phyloP scores from a whole-genome alignment of 35 echinoderm and acorn worm genomes.

The Apostichopus japonicus region DNA sequence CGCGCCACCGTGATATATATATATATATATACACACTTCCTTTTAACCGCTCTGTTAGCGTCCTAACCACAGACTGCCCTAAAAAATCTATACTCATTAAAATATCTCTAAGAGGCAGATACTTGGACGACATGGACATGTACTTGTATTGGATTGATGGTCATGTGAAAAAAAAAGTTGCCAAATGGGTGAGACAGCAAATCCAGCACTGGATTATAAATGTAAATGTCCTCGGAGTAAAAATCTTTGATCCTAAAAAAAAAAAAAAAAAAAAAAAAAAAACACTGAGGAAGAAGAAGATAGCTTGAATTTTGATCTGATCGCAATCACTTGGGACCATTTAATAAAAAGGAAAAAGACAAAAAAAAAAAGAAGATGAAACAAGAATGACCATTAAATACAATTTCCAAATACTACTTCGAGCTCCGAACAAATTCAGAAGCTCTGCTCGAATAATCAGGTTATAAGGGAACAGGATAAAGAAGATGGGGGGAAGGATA shows the following conservation, averaged over 20 bases:
- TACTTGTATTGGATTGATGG: neutral
- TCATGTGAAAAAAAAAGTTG: neutral
- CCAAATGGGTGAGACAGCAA: no score
- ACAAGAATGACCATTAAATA: neutral
- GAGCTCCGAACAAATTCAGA: neutral
- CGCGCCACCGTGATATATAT: no score
- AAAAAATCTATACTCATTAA: constrained; percentile 25
- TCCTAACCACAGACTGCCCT: neutral
- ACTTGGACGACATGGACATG: neutral
- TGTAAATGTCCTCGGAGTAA: neutral
- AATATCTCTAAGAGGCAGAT: neutral
- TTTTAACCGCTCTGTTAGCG: neutral
- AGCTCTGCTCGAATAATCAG: constrained; percentile 24
- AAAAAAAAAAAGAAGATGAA: neutral
- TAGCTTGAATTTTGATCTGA: neutral
- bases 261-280: neutral
- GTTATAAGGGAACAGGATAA: neutral
- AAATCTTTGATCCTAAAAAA: neutral
- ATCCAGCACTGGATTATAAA: neutral
- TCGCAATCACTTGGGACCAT: constrained; percentile 30
- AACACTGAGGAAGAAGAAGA: neutral
- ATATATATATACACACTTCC: no score
- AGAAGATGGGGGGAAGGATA: neutral
- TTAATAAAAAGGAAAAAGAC: neutral
- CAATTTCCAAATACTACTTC: neutral